Evolutionary conservation across 2,113 vertebrate genomes (phyloP).

Genomic region (Dunckerocampus dactyliophorus): DNA sequence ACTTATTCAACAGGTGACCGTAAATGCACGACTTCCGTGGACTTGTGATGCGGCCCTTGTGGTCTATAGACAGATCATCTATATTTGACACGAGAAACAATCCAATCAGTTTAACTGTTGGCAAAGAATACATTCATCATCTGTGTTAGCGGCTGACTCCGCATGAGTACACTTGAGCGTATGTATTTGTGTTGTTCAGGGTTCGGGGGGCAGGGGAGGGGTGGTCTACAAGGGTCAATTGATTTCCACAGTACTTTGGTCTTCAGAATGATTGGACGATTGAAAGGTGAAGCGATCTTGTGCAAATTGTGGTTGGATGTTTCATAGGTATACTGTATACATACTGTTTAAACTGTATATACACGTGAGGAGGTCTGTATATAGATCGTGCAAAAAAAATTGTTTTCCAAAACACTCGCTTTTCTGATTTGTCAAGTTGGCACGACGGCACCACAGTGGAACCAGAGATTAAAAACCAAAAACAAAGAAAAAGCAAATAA

Average conservation of each 20-base stretch:
- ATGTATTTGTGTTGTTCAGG: constrained; percentile 11
- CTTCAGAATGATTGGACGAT: constrained; percentile 65
- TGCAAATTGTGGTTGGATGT: constrained; percentile 59
- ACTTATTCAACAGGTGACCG: too few relatives aligned
- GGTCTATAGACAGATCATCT: too few relatives aligned
- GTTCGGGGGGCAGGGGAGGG: constrained; percentile 25
- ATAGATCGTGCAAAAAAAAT: constrained; percentile 48
- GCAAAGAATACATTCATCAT: constrained; percentile 12
- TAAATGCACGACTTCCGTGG: too few relatives aligned
- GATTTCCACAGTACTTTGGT: constrained; percentile 77
- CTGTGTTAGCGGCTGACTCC: background rate
- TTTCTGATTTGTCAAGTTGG: constrained; percentile 54
- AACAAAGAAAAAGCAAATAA: constrained; percentile 20
- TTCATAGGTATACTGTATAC: background rate
- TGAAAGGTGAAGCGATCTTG: constrained; percentile 55
- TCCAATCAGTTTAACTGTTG: background rate
- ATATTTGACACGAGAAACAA: background rate
- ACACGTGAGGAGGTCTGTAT: constrained; percentile 40
- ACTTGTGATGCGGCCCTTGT: too few relatives aligned
- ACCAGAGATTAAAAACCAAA: constrained; percentile 44
- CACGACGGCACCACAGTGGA: constrained; percentile 67
- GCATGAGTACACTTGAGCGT: background rate
- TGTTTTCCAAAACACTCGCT: constrained; percentile 35
- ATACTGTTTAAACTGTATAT: constrained; percentile 1
- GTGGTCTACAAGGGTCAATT: constrained; percentile 43